Conservation (phyloP, 2,113 vertebrate species). For the Merops nubicus region DNA sequence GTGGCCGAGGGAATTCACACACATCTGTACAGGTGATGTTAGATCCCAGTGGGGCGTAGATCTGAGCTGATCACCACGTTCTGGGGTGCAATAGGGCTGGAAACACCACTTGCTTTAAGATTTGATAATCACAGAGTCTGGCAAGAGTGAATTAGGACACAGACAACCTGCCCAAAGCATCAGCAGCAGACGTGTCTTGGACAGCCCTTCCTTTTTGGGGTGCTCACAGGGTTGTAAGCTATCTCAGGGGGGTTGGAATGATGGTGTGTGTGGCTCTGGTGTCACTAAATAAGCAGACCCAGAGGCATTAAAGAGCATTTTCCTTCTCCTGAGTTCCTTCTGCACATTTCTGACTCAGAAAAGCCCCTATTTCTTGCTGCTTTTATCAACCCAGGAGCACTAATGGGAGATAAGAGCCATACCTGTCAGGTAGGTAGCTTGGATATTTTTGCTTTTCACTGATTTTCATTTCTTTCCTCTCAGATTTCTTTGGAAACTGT, state of each 20-base stretch:
- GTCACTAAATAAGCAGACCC: not conserved
- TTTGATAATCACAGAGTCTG: not conserved
- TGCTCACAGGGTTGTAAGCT: not conserved
- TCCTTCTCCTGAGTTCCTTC: not conserved
- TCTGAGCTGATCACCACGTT: not conserved
- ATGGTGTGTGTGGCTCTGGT: accelerated
- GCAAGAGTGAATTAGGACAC: not conserved
- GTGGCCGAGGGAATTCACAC: not conserved
- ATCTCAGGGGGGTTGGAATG: not conserved
- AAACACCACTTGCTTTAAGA: not conserved
- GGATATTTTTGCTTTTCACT: not conserved
- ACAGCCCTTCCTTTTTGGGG: not conserved
- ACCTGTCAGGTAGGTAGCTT: not conserved
- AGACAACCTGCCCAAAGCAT: not conserved
- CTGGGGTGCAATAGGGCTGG: not conserved
- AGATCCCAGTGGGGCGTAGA: not conserved
- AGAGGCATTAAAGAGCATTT: not conserved
- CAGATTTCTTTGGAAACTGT: not conserved
- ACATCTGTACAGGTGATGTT: not conserved
- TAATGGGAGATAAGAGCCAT: not conserved
- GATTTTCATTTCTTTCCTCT: not conserved
- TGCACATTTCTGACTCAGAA: not conserved
- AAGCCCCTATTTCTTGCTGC: not conserved
- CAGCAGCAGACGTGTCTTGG: not conserved
- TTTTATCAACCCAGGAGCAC: not conserved